These are phyloP conservation scores for Cheilosia pagana DNA, from an alignment of 2,888 invertebrate genomes.

Conservation along the genomic window DNA sequence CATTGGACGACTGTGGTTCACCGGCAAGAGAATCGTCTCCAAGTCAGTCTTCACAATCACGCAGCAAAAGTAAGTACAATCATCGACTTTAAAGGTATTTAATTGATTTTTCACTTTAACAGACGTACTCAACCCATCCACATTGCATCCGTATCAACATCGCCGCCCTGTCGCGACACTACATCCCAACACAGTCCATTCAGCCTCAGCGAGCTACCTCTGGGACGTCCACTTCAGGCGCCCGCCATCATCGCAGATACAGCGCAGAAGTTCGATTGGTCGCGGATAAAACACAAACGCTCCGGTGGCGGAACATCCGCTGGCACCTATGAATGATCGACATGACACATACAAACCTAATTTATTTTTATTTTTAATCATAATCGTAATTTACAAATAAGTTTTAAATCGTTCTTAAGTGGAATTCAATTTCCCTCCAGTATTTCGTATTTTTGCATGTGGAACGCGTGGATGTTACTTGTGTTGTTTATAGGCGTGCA, in stretches of 20 bases:
- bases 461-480: conserved; percentile 31
- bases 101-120: conserved; percentile 36
- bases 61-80: conserved; percentile 80
- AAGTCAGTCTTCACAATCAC: conserved; percentile 83
- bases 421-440: conserved; percentile 54
- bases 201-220: conserved; percentile 55
- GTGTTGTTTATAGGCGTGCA: conserved; percentile 3
- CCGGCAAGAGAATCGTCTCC: conserved; percentile 85
- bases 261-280: conserved; percentile 69
- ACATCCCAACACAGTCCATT: conserved; percentile 51
- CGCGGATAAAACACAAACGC: conserved; percentile 65
- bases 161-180: conserved; percentile 77
- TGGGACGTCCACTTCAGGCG: conserved; percentile 71
- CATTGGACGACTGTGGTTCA: conserved; percentile 87
- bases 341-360: conserved; percentile 5
- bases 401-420: conserved; percentile 33
- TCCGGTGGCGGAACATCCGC: background rate
- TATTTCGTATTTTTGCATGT: conserved; percentile 61
- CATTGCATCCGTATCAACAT: conserved; percentile 71
- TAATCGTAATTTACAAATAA: conserved; percentile 35
- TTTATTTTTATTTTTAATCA: conserved; percentile 5
- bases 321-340: background rate
- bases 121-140: conserved; percentile 67
- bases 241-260: conserved; percentile 75
- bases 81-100: background rate